phyloP scores from a whole-genome alignment of 2,888 invertebrate genomes.

The Plagodis dolabraria region DNA sequence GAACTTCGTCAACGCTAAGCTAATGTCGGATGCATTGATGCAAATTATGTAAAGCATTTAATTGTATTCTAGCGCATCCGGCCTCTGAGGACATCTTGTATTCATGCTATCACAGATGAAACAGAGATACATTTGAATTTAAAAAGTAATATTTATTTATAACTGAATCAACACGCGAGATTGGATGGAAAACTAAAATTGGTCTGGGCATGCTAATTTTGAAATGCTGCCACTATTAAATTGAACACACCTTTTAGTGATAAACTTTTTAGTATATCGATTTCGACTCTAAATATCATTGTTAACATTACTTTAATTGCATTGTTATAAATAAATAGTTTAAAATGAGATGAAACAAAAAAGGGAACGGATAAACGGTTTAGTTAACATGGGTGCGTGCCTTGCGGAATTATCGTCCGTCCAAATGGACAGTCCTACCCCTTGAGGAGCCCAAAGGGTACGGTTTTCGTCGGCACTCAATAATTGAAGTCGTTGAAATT shows the following conservation, averaged over 20 bases:
- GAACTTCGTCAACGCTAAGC: slow-evolving; percentile 33
- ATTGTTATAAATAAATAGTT: slow-evolving; percentile 21
- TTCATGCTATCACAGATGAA: slow-evolving; percentile 39
- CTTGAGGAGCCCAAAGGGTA: slow-evolving; percentile 79
- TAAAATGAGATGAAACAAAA: slow-evolving; percentile 48
- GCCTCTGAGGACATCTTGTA: slow-evolving; percentile 58
- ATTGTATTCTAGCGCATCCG: slow-evolving; percentile 69
- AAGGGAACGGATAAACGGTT: slow-evolving; percentile 59
- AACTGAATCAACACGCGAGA: slow-evolving; percentile 11
- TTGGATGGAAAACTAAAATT: slow-evolving; percentile 19
- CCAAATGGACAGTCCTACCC: slow-evolving; percentile 78
- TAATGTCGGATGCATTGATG: slow-evolving; percentile 46
- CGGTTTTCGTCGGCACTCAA: slow-evolving; percentile 79
- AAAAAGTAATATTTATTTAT: slow-evolving; percentile 19
- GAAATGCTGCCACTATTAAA: background rate
- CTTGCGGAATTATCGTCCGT: slow-evolving; percentile 70
- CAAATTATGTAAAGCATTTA: slow-evolving; percentile 73
- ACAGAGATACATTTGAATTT: slow-evolving; percentile 20
- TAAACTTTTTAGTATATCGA: no score
- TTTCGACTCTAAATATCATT: no score
- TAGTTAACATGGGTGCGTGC: slow-evolving; percentile 69
- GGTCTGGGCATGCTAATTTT: slow-evolving; percentile 7
- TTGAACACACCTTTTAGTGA: no score
- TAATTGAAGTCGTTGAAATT: slow-evolving; percentile 84
- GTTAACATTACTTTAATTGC: slow-evolving; percentile 1